Percentiles rank a stretch among this genome's conserved stretches.
Conservation (phyloP, 2,888 invertebrate species). For the Lochmaea capreae region DNA sequence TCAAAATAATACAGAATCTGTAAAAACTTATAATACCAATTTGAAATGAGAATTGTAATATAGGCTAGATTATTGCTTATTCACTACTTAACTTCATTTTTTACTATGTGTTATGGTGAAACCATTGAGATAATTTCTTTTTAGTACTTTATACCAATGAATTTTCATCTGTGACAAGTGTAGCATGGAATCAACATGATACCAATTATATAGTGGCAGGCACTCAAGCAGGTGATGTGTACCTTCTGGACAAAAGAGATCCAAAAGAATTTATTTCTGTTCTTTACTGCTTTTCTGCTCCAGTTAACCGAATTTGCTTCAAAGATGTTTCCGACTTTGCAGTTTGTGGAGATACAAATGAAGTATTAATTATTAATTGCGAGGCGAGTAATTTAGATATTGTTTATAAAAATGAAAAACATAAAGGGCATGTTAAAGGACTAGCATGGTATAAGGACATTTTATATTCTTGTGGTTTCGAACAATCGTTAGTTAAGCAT, state of each 20-base stretch:
- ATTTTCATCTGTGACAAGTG: slow-evolving; percentile 63
- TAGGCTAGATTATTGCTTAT: too few relatives aligned
- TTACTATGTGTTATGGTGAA: too few relatives aligned
- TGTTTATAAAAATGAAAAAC: slow-evolving; percentile 65
- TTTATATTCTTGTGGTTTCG: slow-evolving; percentile 73
- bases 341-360: slow-evolving; percentile 66
- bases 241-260: slow-evolving; percentile 68
- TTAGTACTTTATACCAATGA: slow-evolving; percentile 64
- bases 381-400: slow-evolving; percentile 57
- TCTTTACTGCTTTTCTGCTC: slow-evolving; percentile 58
- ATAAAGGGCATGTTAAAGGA: slow-evolving; percentile 70
- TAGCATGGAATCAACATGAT: slow-evolving; percentile 64
- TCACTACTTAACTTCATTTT: too few relatives aligned
- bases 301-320: slow-evolving; percentile 64
- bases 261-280: slow-evolving; percentile 59
- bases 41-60: too few relatives aligned
- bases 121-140: neutral
- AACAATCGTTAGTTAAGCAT: slow-evolving; percentile 65
- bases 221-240: slow-evolving; percentile 67
- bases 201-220: slow-evolving; percentile 67
- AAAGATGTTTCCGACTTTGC: slow-evolving; percentile 65
- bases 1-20: slow-evolving; percentile 46
- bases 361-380: slow-evolving; percentile 65
- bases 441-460: slow-evolving; percentile 68
- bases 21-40: neutral